phyloP scores from a whole-genome alignment of 1,140 invertebrate species.

The Lamellibrachia luymesi region DNA sequence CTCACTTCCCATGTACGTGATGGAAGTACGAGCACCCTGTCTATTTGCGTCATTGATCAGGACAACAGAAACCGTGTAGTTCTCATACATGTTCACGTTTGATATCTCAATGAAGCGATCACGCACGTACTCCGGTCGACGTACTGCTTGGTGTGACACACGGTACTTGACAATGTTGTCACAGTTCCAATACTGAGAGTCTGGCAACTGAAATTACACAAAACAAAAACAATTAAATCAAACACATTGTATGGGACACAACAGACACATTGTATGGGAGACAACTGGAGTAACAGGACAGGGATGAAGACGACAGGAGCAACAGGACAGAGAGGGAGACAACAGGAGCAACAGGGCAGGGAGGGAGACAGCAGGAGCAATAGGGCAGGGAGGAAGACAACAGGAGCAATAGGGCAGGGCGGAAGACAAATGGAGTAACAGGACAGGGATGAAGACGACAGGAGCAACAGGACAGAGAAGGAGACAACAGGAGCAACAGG shows the following conservation, averaged over 20 bases:
- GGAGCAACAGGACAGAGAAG: too few species aligned
- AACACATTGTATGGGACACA: not conserved
- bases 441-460: too few species aligned
- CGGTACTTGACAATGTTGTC: slow-evolving; percentile 9
- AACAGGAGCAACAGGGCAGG: too few species aligned
- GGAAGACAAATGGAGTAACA: too few species aligned
- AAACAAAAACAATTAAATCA: not conserved
- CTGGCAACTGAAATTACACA: slow-evolving; percentile 3
- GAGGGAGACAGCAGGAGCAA: too few species aligned
- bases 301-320: too few species aligned
- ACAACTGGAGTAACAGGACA: too few species aligned
- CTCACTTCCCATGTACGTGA: slow-evolving; percentile 11
- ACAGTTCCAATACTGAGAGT: not conserved
- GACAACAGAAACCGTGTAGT: not conserved
- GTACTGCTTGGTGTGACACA: not conserved
- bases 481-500: too few species aligned
- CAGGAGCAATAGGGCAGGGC: too few species aligned
- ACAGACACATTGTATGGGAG: not conserved
- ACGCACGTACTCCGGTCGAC: not conserved
- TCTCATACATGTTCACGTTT: slow-evolving; percentile 11
- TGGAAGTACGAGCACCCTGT: not conserved
- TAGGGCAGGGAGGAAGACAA: too few species aligned
- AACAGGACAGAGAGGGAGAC: too few species aligned
- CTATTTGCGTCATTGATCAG: slow-evolving; percentile 10
- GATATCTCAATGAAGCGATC: not conserved